Evolutionary conservation across 2,888 invertebrate genomes (phyloP).

Genomic region (Deroplatys truncata): DNA sequence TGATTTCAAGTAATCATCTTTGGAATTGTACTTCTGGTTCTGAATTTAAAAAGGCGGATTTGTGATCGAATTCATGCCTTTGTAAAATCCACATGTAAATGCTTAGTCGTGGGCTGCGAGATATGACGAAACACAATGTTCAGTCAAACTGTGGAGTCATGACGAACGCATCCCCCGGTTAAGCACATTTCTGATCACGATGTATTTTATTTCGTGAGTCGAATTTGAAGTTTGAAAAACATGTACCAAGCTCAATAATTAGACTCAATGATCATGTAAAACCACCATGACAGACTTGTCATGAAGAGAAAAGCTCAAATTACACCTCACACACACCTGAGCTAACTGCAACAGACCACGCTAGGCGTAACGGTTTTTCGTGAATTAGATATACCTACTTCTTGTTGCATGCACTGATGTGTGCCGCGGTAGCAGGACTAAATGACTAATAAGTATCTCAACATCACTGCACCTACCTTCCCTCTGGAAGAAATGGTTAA

Average conservation of each 20-base stretch:
- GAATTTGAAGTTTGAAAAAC: background rate
- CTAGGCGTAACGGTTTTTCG: no score
- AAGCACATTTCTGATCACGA: background rate
- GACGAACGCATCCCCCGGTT: background rate
- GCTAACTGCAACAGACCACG: no score
- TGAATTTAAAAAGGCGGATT: background rate
- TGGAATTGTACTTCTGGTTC: background rate
- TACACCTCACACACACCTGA: no score
- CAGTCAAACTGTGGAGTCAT: background rate
- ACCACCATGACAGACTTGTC: no score
- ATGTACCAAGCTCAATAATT: background rate
- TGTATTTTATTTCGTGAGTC: background rate
- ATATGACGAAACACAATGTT: background rate
- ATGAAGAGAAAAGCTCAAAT: no score
- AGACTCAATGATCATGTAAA: background rate
- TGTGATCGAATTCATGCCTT: background rate
- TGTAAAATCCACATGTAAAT: background rate
- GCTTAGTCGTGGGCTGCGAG: background rate
- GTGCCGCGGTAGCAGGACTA: no score
- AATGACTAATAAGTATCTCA: no score
- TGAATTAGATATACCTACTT: no score
- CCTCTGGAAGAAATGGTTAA: no score
- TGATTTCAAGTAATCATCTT: background rate
- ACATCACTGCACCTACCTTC: no score
- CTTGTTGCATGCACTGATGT: no score